Evolutionary conservation across 2,113 vertebrate genomes (phyloP).

Genomic region (Microtus richardsoni): DNA sequence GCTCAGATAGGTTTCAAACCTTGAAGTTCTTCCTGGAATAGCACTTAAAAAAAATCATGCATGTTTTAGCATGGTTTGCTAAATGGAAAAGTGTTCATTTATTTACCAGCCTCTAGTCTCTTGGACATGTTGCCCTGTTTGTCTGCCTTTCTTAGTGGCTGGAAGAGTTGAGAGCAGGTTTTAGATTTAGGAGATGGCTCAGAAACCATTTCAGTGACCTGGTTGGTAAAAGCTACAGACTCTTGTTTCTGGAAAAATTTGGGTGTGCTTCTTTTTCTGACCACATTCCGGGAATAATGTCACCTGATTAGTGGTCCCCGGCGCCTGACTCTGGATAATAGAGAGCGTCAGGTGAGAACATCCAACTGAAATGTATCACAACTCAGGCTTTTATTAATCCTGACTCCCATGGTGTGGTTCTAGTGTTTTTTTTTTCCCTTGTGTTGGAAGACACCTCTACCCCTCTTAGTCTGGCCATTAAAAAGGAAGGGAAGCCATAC

Average conservation of each 20-base stretch:
- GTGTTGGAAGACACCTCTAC: background rate
- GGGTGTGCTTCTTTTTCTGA: background rate
- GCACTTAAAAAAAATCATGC: background rate
- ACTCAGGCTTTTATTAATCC: background rate
- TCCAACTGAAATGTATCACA: background rate
- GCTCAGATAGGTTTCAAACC: background rate
- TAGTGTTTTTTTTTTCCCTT: background rate
- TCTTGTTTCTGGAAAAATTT: conserved; percentile 6
- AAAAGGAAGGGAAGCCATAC: background rate
- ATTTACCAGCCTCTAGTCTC: background rate
- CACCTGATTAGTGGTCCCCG: background rate
- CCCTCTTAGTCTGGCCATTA: conserved; percentile 20
- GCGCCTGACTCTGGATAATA: background rate
- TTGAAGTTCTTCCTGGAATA: conserved; percentile 52
- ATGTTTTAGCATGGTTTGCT: background rate
- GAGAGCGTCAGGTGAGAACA: background rate
- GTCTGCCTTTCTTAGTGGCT: background rate
- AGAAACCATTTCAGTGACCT: background rate
- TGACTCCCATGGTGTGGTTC: background rate
- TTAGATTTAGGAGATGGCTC: background rate
- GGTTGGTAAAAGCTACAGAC: background rate
- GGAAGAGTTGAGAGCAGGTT: conserved; percentile 3
- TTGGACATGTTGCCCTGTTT: background rate
- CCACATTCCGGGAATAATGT: background rate
- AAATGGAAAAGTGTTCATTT: conserved; percentile 6